Evolutionary conservation across 2,888 invertebrate species (phyloP), one percentile per base, ranked within the genome.

Genomic region (Melinopterus prodromus): DNA sequence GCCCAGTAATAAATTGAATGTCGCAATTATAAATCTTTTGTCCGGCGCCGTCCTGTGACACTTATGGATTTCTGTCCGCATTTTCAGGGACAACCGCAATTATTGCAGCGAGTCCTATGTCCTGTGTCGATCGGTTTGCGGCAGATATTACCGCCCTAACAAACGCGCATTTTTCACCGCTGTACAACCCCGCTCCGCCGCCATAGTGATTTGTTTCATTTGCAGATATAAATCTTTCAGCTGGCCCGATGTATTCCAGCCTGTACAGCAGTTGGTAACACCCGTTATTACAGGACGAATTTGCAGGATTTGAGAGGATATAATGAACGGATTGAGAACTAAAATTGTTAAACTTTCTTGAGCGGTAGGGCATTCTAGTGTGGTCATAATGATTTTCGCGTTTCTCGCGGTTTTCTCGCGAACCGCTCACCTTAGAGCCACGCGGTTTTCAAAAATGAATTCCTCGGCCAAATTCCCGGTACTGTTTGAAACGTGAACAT

Each of bases 1-100:
- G 26, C 26, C 53, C 12, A 7, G 53, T 53, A 53, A 53, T 53
- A 53, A 53, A 53, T 53, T 53, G 53, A 12, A 53, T 12, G 53
- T 12, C 7, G 53, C 53, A 53, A 53, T 53, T 53, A 53, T 53
- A 53, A 53, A 53, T 53, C 53, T 53, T 53, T 0, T 6, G 53
- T 12, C 9, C 12, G 7, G 3, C 53, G 9, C 53, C 12, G 53
- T 53, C 7, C 12, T 53, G 9, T 53, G 53, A 53, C 53, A 53
- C 53, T 53, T 53, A 53, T 53, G 53, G 53, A 53, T 53, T 53
- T 53, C 53, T 53, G 53, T 53, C 53, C 53, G 53, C 53, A 53
- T 53, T 53, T 53, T 12, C 53, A 53, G 53, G 53, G 53, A 53
- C 7, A 1, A 7, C 53, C 53, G 53, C 53, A 53, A 53, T 53